A percentile compares a stretch with the other conserved stretches of the same genome.
These are phyloP conservation scores for Synergus japonicus DNA, from an alignment of 2,888 invertebrate genomes.

Conservation along the genomic window DNA sequence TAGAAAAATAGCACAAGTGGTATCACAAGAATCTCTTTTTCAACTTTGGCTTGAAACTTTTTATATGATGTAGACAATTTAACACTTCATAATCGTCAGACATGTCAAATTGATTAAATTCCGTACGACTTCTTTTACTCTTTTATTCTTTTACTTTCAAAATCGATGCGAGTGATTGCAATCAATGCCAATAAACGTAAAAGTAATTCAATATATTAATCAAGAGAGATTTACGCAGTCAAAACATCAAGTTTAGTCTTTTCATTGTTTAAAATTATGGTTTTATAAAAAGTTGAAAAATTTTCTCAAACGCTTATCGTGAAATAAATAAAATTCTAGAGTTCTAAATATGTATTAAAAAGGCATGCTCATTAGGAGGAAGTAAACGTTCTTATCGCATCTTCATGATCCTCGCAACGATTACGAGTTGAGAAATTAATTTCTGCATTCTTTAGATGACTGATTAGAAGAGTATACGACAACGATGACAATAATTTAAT, in stretches of 20 bases:
- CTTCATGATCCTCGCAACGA: not conserved
- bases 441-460: not conserved
- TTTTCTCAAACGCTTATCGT: constrained; percentile 51
- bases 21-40: not conserved
- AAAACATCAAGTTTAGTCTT: not conserved
- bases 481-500: not conserved
- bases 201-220: not conserved
- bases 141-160: not conserved
- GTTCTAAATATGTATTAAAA: constrained; percentile 55
- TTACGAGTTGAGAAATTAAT: not conserved
- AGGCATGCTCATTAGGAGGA: not conserved
- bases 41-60: not conserved
- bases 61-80: not conserved
- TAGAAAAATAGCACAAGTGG: not conserved
- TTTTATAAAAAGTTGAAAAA: not conserved
- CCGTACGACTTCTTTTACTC: too few species aligned
- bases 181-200: not conserved
- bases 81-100: not conserved
- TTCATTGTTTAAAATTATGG: not conserved
- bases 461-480: not conserved
- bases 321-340: constrained; percentile 55
- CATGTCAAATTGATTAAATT: not conserved
- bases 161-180: not conserved
- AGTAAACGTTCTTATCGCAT: not conserved
- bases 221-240: not conserved